Evolutionary conservation across 2,888 invertebrate genomes (phyloP).

Genomic region (Agelastica alni): DNA sequence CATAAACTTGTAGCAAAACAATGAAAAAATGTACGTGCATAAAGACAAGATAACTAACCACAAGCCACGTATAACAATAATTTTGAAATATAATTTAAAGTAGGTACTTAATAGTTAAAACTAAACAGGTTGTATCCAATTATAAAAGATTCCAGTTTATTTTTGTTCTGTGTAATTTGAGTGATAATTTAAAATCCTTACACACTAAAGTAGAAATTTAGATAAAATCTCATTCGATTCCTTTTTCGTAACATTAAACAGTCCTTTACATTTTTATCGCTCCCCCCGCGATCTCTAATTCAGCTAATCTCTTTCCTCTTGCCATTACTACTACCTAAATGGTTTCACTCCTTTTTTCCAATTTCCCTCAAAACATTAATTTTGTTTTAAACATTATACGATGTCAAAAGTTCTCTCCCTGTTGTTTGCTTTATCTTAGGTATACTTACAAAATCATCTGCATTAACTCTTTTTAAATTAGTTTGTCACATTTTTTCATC

Average conservation of each 20-base stretch:
- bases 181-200: conserved; percentile 7
- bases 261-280: conserved; percentile 28
- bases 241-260: conserved; percentile 31
- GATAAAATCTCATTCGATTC: conserved; percentile 26
- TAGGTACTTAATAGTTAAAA: too few relatives aligned
- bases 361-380: conserved; percentile 26
- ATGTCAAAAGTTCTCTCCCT: conserved; percentile 14
- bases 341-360: conserved; percentile 23
- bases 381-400: conserved; percentile 14
- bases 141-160: background rate
- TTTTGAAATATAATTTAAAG: too few relatives aligned
- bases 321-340: conserved; percentile 28
- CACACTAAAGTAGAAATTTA: conserved; percentile 20
- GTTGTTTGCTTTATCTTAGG: conserved; percentile 3
- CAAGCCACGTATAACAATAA: too few relatives aligned
- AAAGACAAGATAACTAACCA: too few relatives aligned
- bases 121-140: too few relatives aligned
- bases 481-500: background rate
- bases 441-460: conserved; percentile 7
- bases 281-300: conserved; percentile 27
- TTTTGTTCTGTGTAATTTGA: background rate
- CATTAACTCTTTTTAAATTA: background rate
- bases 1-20: too few relatives aligned
- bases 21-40: too few relatives aligned
- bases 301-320: conserved; percentile 23